Percentiles rank a stretch among this genome's conserved stretches.
Evolutionary conservation across 1,140 invertebrate genomes (phyloP).

Genomic region (Apocrypta bakeri): DNA sequence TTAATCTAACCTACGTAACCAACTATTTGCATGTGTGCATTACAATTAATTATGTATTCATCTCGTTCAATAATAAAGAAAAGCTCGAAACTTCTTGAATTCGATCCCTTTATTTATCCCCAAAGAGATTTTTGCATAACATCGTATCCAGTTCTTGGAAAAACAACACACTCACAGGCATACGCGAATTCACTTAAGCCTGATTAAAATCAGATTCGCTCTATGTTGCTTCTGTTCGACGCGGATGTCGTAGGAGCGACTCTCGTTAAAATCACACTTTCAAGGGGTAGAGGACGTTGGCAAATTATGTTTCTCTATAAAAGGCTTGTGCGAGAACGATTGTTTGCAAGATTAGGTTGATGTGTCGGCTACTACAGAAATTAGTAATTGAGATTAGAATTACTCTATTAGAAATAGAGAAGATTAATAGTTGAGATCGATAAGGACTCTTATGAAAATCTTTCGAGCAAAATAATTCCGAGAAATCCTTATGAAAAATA

Average conservation of each 20-base stretch:
- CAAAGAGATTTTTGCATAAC: too few species aligned
- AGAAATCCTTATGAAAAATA: too few species aligned
- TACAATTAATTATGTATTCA: neutral
- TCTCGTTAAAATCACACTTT: neutral
- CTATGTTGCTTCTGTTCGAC: neutral
- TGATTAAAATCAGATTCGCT: neutral
- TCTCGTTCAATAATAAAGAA: neutral
- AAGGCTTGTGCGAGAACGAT: neutral
- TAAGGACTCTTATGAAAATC: too few species aligned
- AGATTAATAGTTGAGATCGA: too few species aligned
- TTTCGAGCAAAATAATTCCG: too few species aligned
- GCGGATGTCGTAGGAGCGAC: neutral
- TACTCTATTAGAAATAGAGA: too few species aligned
- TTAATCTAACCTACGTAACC: too few species aligned
- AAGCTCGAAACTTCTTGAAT: neutral
- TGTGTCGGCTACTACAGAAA: neutral
- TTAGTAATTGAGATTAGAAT: conserved; percentile 2
- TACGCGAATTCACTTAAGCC: too few species aligned
- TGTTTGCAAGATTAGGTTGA: neutral
- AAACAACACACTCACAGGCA: neutral
- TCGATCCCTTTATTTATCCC: neutral
- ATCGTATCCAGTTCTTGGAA: neutral
- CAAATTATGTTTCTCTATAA: conserved; percentile 15
- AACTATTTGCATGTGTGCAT: too few species aligned
- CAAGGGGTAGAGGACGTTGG: neutral